Evolutionary conservation across 1,140 invertebrate species (phyloP).

Genomic region (Caenorhabditis remanei): DNA sequence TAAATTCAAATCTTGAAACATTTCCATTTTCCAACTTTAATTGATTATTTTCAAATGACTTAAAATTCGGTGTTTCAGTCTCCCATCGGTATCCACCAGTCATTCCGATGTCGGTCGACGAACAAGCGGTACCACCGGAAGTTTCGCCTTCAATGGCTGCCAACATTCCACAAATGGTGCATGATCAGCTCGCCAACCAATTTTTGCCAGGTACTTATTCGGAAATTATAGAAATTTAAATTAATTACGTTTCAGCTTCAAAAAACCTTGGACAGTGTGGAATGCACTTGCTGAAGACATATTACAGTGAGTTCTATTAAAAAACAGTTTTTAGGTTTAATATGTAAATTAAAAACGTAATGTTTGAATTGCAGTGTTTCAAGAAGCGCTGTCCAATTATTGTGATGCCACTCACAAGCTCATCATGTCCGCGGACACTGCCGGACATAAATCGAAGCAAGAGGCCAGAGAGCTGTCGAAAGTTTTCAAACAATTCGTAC

Average conservation of each 20-base stretch:
- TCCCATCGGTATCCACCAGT: slow-evolving; percentile 28
- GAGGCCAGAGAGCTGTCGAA: slow-evolving; percentile 41
- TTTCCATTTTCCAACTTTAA: neutral
- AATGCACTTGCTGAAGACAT: slow-evolving; percentile 39
- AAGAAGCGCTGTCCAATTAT: slow-evolving; percentile 22
- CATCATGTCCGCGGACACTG: slow-evolving; percentile 23
- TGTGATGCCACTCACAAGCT: slow-evolving; percentile 49
- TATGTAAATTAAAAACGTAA: neutral
- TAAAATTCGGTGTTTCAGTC: neutral
- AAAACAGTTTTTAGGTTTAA: too few relatives aligned
- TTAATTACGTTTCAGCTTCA: slow-evolving; percentile 11
- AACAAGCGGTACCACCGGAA: slow-evolving; percentile 48
- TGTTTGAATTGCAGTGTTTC: slow-evolving; percentile 3
- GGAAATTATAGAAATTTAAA: neutral
- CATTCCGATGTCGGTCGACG: slow-evolving; percentile 47
- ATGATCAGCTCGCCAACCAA: slow-evolving; percentile 25
- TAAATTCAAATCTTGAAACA: neutral
- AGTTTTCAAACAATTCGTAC: slow-evolving; percentile 40
- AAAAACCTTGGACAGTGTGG: slow-evolving; percentile 47
- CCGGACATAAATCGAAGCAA: slow-evolving; percentile 40
- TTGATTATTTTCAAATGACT: neutral
- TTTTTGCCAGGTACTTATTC: slow-evolving; percentile 53
- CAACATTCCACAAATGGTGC: slow-evolving; percentile 37
- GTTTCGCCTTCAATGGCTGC: slow-evolving; percentile 45
- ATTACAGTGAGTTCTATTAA: slow-evolving; percentile 34